phyloP scores from a whole-genome alignment of 2,113 vertebrate genomes.

The Cettia cetti region DNA sequence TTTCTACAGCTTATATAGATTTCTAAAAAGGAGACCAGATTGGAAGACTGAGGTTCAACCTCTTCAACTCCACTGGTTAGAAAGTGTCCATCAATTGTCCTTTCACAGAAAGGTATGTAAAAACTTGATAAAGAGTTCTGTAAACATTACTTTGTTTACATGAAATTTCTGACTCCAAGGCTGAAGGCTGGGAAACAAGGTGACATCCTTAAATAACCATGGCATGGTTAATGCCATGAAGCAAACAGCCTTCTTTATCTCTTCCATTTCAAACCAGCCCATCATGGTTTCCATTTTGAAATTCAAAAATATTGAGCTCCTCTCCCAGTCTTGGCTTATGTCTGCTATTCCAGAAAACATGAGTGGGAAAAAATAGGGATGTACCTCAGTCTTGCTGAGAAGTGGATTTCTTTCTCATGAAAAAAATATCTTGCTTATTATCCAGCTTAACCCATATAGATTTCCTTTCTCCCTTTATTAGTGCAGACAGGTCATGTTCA shows the following conservation, averaged over 20 bases:
- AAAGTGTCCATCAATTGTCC: no score
- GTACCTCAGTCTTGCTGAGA: background rate
- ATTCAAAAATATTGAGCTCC: background rate
- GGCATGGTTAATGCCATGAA: background rate
- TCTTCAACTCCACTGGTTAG: no score
- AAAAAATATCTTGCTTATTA: background rate
- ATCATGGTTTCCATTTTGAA: background rate
- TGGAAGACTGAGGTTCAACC: no score
- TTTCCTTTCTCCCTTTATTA: background rate
- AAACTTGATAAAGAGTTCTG: no score
- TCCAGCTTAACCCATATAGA: background rate
- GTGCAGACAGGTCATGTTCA: background rate
- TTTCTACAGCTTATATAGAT: no score
- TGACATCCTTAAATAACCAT: no score
- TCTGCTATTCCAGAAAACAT: background rate
- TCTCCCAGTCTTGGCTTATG: background rate
- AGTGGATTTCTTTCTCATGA: background rate
- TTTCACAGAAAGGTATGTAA: no score
- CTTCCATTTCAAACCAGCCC: background rate
- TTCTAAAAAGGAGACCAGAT: no score
- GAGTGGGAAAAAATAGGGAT: background rate
- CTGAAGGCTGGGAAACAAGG: no score
- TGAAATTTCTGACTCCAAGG: no score
- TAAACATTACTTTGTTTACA: no score
- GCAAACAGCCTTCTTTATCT: background rate